Evolutionary conservation across 1,140 invertebrate genomes (phyloP).

Genomic region (Colletes gigas): DNA sequence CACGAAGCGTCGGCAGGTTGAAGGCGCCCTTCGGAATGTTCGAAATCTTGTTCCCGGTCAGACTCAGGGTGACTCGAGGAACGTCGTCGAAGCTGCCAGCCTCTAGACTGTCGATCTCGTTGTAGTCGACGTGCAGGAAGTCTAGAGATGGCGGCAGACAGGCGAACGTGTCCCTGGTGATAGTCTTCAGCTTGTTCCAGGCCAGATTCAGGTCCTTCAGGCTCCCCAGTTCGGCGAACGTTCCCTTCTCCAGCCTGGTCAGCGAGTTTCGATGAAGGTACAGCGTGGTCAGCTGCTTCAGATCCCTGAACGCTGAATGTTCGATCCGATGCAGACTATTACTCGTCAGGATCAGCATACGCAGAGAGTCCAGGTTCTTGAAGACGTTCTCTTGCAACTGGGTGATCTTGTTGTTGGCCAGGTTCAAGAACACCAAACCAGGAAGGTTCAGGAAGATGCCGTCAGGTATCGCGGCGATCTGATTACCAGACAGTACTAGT

Average conservation of each 20-base stretch:
- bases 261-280: constrained; percentile 57
- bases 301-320: constrained; percentile 43
- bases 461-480: constrained; percentile 52
- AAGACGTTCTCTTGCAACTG: constrained; percentile 48
- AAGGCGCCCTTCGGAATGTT: constrained; percentile 53
- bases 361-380: constrained; percentile 53
- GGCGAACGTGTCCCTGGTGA: constrained; percentile 47
- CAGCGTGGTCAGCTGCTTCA: constrained; percentile 48
- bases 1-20: constrained; percentile 51
- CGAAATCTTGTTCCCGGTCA: constrained; percentile 63
- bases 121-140: constrained; percentile 58
- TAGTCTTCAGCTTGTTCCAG: constrained; percentile 57
- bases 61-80: constrained; percentile 53
- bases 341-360: constrained; percentile 43
- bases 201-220: constrained; percentile 59
- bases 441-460: constrained; percentile 43
- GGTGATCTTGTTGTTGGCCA: constrained; percentile 58
- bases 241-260: constrained; percentile 35
- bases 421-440: constrained; percentile 50
- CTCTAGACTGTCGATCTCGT: constrained; percentile 61
- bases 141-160: constrained; percentile 55
- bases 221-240: constrained; percentile 51
- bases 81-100: constrained; percentile 54
- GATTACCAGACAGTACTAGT: constrained; percentile 53
- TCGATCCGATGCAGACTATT: constrained; percentile 58